Evolutionary conservation across 2,888 invertebrate genomes (phyloP).

Genomic region (Mesorhabditis sp.): DNA sequence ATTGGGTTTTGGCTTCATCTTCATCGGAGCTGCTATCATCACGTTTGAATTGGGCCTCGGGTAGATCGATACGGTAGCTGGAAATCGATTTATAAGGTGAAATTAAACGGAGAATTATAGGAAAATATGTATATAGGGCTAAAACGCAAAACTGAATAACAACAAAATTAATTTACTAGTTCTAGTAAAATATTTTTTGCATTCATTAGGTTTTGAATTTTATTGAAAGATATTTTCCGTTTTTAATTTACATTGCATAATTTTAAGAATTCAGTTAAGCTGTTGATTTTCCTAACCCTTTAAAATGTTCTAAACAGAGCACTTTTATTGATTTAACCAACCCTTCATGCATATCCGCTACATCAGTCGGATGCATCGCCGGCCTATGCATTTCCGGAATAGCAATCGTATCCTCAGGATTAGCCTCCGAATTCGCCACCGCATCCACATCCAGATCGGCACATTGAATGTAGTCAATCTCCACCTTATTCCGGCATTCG

Average conservation of each 20-base stretch:
- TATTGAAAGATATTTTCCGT: too few relatives aligned
- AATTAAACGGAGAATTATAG: background rate
- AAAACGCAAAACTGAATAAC: background rate
- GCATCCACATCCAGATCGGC: conserved; percentile 51
- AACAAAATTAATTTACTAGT: conserved; percentile 15
- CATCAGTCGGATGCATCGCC: conserved; percentile 40
- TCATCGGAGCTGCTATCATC: conserved; percentile 44
- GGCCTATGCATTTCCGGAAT: conserved; percentile 42
- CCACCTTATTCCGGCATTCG: conserved; percentile 38
- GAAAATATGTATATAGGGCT: background rate
- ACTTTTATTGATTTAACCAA: conserved; percentile 13
- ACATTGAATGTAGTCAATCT: conserved; percentile 58
- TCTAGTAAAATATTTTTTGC: background rate
- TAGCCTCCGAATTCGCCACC: conserved; percentile 26
- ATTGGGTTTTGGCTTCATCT: conserved; percentile 41
- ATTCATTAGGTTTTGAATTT: too few relatives aligned
- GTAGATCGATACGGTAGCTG: conserved; percentile 52
- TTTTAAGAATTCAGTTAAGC: too few relatives aligned
- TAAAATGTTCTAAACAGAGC: too few relatives aligned
- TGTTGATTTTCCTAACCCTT: too few relatives aligned
- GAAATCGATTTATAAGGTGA: conserved; percentile 12
- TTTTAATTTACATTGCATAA: too few relatives aligned
- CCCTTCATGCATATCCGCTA: conserved; percentile 40
- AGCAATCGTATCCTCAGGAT: conserved; percentile 36
- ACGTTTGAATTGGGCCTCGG: conserved; percentile 30